Base-by-base conservation (phyloP, 1,140 invertebrate genomes). In the Achroia grisella region DNA sequence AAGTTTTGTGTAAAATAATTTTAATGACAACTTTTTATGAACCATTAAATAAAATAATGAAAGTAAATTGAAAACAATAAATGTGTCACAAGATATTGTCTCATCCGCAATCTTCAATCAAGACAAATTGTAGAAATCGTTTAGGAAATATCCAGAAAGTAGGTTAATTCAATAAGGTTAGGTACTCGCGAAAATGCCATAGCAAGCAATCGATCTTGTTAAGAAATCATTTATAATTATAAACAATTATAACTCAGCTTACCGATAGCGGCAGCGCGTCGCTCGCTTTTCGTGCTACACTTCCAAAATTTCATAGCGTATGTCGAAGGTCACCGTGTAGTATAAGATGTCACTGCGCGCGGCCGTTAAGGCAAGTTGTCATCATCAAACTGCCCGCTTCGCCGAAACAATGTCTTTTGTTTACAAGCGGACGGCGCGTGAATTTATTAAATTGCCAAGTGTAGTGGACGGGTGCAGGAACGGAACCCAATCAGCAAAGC, bases 361-460 rank as follows among this genome's bases (percentile, higher is more conserved):
- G 71, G 56, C 66, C 64, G 64, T 55, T 46, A 64, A 72, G 62
- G 55, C 70, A 71, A 74, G 60, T 67, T 34, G 66, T 59, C 64
- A 71, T 77, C 64, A 69, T 72, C 64, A 62, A 68, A 84, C 78
- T 82, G 80, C 36, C 69, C 72, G 73, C 65, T 23, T 23, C 17
- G 63, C 59, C 68, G 74, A 80, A 82, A 82, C 78, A 82, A 82
- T 82, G 78, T 74, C 54, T 84, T 84, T 81, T 84, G 80, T 84
- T 84, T 82, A 78, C 74, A 80, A 80, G 76, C 64, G 62, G 61
- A 57, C 67, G 62, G 62, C 73, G 74, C 64, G 61, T 53, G 59
- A 63, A 66, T 73, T 76, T 74, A 76, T 69, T 76, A 70, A 74
- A 69, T 70, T 70, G 62, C 39, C 58, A 55, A 71, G 72, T 64